Conservation (phyloP, 2,797 vertebrate species). For the Xerus rutilus region DNA sequence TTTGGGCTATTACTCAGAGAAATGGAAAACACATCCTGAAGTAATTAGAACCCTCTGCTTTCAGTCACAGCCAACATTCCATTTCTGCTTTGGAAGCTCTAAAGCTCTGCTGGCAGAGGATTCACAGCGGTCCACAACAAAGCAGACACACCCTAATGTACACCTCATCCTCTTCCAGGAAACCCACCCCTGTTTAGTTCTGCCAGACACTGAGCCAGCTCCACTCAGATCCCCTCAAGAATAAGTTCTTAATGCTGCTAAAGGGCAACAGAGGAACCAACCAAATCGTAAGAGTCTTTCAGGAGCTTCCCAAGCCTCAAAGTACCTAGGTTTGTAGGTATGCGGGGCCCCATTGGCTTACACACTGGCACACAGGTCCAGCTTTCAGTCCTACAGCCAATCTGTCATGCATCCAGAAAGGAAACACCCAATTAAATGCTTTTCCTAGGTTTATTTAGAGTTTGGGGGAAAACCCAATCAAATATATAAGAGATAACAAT, state of each 20-base stretch:
- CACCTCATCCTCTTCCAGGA: conserved; percentile 15
- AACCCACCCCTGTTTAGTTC: background rate
- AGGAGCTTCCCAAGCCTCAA: background rate
- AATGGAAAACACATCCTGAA: background rate
- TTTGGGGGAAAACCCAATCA: background rate
- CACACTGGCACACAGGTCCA: background rate
- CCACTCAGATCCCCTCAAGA: background rate
- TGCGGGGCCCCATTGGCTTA: background rate
- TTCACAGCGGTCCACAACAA: background rate
- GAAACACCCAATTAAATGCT: conserved; percentile 38
- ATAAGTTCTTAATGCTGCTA: background rate
- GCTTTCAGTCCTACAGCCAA: background rate
- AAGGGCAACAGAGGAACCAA: background rate
- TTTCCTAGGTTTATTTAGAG: background rate
- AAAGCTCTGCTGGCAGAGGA: background rate
- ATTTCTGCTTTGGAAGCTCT: background rate
- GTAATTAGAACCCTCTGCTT: background rate
- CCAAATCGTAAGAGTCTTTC: background rate
- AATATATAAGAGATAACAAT: conserved; percentile 27
- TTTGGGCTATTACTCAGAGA: background rate
- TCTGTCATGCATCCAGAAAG: background rate
- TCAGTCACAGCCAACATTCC: background rate
- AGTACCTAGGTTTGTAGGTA: background rate
- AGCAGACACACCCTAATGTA: conserved; percentile 3
- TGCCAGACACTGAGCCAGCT: background rate